These are phyloP conservation scores for Pseudopipra pipra DNA, from an alignment of 2,113 vertebrate species.

Conservation along the genomic window DNA sequence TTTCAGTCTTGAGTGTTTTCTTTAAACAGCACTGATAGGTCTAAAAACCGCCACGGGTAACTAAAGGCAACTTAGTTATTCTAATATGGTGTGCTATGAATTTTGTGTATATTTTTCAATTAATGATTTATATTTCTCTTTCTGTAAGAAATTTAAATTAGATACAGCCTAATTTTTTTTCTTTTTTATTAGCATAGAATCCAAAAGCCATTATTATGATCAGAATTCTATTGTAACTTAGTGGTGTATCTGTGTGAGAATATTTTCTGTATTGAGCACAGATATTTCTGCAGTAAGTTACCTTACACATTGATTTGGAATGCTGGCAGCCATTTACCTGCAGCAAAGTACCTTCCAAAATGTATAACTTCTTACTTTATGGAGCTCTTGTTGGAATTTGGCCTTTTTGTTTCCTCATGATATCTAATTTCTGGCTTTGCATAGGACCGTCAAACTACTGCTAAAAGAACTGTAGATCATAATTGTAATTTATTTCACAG, in stretches of 20 bases:
- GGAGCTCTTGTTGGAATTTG: neutral
- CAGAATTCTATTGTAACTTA: neutral
- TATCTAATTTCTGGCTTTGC: neutral
- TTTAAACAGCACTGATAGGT: neutral
- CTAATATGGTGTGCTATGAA: neutral
- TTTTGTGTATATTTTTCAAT: neutral
- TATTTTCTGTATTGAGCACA: neutral
- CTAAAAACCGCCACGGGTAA: neutral
- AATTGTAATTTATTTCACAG: neutral
- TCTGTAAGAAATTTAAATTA: neutral
- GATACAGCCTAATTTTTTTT: accelerated
- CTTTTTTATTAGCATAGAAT: neutral
- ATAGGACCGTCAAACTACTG: neutral
- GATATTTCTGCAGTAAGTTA: neutral
- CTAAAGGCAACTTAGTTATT: neutral
- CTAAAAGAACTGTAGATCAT: neutral
- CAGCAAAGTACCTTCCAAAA: neutral
- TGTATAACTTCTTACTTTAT: neutral
- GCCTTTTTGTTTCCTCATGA: neutral
- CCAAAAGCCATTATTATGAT: neutral
- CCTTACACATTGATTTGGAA: neutral
- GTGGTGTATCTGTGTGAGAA: neutral
- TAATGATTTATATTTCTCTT: neutral
- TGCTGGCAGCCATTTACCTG: neutral
- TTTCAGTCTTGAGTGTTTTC: neutral